Evolutionary conservation across 64 coral and sea anemone genomes (phyloP).

Genomic region (Hydrozoanthus tunicans): DNA sequence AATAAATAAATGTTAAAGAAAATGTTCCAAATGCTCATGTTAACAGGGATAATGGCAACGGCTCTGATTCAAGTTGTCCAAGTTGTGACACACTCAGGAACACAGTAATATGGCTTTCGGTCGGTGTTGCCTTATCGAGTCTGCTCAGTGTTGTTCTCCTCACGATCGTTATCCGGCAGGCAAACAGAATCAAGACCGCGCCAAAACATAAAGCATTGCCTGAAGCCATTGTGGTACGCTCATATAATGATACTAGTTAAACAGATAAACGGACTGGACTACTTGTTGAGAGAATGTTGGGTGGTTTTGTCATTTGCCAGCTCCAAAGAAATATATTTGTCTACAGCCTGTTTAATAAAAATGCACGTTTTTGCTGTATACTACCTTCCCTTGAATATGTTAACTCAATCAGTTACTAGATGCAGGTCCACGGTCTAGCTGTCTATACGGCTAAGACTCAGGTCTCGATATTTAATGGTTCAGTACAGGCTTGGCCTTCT

Average conservation of each 20-base stretch:
- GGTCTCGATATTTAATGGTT: too few relatives aligned
- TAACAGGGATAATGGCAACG: background rate
- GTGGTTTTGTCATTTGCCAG: too few relatives aligned
- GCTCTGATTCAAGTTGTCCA: background rate
- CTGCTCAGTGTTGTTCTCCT: background rate
- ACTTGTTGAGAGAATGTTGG: background rate
- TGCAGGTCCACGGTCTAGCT: too few relatives aligned
- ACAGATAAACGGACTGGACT: background rate
- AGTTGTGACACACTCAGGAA: background rate
- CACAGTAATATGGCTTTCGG: slow-evolving; percentile 16
- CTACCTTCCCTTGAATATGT: too few relatives aligned
- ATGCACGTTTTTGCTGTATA: too few relatives aligned
- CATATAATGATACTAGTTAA: background rate
- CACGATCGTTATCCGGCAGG: background rate
- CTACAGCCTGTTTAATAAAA: too few relatives aligned
- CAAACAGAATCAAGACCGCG: background rate
- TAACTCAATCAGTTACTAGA: too few relatives aligned
- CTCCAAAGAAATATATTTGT: too few relatives aligned
- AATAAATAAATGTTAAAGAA: too few relatives aligned
- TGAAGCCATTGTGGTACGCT: slow-evolving; percentile 35
- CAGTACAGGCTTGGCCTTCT: too few relatives aligned
- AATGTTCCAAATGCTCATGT: background rate
- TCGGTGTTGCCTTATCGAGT: background rate
- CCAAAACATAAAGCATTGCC: background rate
- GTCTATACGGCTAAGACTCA: too few relatives aligned